phyloP scores from a whole-genome alignment of 2,888 invertebrate species.

The Nymphalis urticae region DNA sequence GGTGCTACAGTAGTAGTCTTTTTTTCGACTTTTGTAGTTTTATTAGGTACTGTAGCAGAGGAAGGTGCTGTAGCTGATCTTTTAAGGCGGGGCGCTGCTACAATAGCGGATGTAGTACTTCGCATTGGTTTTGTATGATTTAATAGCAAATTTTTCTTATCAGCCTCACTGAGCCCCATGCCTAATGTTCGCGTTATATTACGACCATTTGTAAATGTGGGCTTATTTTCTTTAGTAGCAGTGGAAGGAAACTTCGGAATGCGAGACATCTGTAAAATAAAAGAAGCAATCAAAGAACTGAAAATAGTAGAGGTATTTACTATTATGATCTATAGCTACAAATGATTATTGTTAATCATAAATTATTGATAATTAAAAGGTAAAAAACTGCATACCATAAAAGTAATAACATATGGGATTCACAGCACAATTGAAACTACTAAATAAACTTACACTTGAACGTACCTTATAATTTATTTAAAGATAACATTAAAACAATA shows the following conservation, averaged over 20 bases:
- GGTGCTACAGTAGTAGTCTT: constrained; percentile 70
- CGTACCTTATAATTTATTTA: constrained; percentile 20
- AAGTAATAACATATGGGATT: not conserved
- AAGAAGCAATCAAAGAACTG: not conserved
- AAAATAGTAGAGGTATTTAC: not conserved
- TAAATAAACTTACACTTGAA: not conserved
- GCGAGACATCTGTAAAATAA: constrained; percentile 69
- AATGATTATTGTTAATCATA: not conserved
- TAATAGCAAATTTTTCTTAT: constrained; percentile 64
- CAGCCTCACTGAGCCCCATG: constrained; percentile 66
- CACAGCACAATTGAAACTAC: not conserved
- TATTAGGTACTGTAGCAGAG: constrained; percentile 52
- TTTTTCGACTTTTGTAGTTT: constrained; percentile 64
- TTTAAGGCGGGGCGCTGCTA: constrained; percentile 61
- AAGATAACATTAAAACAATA: constrained; percentile 20
- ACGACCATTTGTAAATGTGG: constrained; percentile 54
- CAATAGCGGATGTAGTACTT: constrained; percentile 43
- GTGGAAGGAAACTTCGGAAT: constrained; percentile 68
- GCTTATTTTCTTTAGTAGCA: constrained; percentile 66
- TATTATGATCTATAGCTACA: no score
- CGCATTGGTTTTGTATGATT: constrained; percentile 68
- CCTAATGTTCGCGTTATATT: constrained; percentile 55
- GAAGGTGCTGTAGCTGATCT: constrained; percentile 65
- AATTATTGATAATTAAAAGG: not conserved
- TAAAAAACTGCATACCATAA: not conserved